phyloP scores from a whole-genome alignment of 2,113 vertebrate species.

The Fregetta grallaria region DNA sequence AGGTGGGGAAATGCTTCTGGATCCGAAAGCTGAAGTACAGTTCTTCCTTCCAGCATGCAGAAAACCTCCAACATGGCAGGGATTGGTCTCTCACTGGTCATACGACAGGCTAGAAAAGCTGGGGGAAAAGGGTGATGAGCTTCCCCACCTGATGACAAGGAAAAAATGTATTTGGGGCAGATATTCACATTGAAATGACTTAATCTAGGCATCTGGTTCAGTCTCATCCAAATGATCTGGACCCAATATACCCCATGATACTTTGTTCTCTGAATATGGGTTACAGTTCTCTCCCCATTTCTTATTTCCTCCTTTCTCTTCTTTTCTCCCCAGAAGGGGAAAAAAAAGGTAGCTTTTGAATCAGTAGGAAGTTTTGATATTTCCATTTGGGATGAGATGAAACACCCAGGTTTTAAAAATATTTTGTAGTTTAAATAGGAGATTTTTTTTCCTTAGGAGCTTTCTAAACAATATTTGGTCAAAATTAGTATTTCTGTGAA shows the following conservation, averaged over 20 bases:
- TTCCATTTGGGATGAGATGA: background rate
- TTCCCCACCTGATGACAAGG: background rate
- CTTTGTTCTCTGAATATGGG: background rate
- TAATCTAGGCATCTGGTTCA: background rate
- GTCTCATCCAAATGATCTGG: background rate
- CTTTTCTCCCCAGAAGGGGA: accelerated
- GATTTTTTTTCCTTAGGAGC: background rate
- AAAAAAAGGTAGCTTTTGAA: background rate
- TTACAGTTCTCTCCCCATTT: background rate
- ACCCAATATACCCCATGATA: accelerated
- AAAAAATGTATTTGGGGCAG: background rate
- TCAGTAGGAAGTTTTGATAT: background rate
- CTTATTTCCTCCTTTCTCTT: background rate
- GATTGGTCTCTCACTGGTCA: background rate
- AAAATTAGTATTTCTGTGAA: background rate
- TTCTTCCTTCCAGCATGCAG: background rate
- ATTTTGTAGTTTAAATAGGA: background rate
- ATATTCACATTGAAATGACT: background rate
- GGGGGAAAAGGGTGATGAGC: background rate
- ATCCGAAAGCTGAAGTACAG: background rate
- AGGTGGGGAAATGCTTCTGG: background rate
- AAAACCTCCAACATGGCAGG: background rate
- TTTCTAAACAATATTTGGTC: background rate
- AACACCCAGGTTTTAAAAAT: background rate
- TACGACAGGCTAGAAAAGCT: background rate